These are phyloP conservation scores for Griposia aprilina DNA, from an alignment of 2,888 invertebrate genomes.

Conservation along the genomic window DNA sequence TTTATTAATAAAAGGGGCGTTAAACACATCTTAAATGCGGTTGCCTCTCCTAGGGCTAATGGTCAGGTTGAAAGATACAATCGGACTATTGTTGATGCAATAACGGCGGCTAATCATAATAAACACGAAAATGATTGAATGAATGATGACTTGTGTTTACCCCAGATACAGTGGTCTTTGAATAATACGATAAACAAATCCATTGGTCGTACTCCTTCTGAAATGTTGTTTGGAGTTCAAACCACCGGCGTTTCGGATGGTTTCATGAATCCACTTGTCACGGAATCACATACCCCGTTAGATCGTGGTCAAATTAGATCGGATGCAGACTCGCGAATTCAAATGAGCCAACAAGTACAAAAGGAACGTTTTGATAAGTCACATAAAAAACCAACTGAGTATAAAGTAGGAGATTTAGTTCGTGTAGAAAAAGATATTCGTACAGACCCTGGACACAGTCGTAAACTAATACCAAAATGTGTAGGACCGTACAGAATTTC, in stretches of 20 bases:
- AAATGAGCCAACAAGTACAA: conserved; percentile 1
- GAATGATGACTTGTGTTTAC: neutral
- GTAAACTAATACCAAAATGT: conserved; percentile 13
- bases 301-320: conserved; percentile 12
- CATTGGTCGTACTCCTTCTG: neutral
- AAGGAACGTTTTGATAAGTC: conserved; percentile 18
- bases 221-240: conserved; percentile 11
- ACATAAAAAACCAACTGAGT: conserved; percentile 18
- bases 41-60: neutral
- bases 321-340: neutral
- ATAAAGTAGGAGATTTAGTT: conserved; percentile 8
- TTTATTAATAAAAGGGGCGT: conserved; percentile 9
- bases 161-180: conserved; percentile 5
- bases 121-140: conserved; percentile 5
- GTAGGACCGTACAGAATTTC: conserved; percentile 5
- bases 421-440: conserved; percentile 10
- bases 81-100: too few species aligned
- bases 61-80: neutral
- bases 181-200: conserved; percentile 2
- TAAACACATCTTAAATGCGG: conserved; percentile 8
- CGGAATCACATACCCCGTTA: conserved; percentile 7
- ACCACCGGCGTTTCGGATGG: neutral
- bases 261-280: conserved; percentile 8
- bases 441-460: conserved; percentile 7
- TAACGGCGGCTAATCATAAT: neutral